Percentiles rank a stretch among this genome's conserved stretches.
These are phyloP conservation scores for Anabas testudineus DNA, from an alignment of 2,797 vertebrate genomes.

Conservation along the genomic window DNA sequence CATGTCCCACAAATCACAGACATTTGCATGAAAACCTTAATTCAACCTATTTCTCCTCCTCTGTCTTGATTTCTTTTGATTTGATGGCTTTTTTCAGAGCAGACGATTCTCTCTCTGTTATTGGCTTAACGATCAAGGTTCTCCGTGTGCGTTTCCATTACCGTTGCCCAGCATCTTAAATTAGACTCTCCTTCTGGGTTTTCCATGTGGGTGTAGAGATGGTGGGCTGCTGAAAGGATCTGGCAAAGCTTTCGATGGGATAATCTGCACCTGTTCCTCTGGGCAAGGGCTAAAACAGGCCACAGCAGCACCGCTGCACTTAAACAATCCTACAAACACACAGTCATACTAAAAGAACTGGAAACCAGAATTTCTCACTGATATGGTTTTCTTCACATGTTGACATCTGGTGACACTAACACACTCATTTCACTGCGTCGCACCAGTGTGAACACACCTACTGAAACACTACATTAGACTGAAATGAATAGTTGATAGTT, in stretches of 20 bases:
- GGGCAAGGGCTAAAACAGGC: conserved; percentile 76
- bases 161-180: conserved; percentile 74
- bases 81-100: conserved; percentile 11
- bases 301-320: conserved; percentile 48
- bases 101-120: conserved; percentile 41
- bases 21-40: conserved; percentile 1
- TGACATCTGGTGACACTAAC: not conserved
- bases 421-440: not conserved
- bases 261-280: conserved; percentile 84
- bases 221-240: conserved; percentile 77
- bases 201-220: conserved; percentile 77
- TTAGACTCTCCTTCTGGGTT: conserved; percentile 74
- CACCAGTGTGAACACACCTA: not conserved
- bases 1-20: not conserved
- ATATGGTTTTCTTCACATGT: not conserved
- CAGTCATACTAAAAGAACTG: conserved; percentile 21
- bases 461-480: not conserved
- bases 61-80: conserved; percentile 5
- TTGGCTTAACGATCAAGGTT: conserved; percentile 37
- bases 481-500: not conserved
- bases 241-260: conserved; percentile 77
- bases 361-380: conserved; percentile 11
- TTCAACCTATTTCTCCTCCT: not conserved
- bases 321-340: conserved; percentile 24
- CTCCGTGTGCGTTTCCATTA: conserved; percentile 62